Conservation (phyloP, 2,113 vertebrate species). For the Lanius collurio region DNA sequence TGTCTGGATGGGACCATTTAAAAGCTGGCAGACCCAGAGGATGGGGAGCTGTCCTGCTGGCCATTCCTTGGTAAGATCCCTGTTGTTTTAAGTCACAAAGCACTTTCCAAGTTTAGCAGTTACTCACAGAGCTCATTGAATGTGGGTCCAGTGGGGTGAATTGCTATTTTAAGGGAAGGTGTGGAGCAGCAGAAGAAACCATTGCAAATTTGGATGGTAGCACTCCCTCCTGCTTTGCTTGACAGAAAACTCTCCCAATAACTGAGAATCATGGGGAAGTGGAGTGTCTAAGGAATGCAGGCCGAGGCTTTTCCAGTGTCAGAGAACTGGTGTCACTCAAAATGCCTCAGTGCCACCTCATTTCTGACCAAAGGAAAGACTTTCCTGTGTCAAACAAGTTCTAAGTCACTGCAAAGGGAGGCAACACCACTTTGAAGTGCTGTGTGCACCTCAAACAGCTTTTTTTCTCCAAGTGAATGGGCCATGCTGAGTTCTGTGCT, state of each 20-base stretch:
- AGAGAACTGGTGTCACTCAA: background rate
- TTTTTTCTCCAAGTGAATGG: background rate
- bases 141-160: background rate
- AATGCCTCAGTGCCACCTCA: background rate
- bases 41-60: background rate
- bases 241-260: background rate
- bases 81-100: background rate
- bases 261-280: background rate
- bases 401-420: background rate
- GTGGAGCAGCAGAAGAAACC: background rate
- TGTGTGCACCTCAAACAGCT: background rate
- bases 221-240: background rate
- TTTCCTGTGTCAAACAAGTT: background rate
- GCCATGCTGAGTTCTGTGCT: background rate
- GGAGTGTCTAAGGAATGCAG: background rate
- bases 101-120: background rate
- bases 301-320: background rate
- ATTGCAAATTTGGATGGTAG: background rate
- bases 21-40: background rate
- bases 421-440: background rate
- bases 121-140: background rate
- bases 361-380: background rate
- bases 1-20: background rate
- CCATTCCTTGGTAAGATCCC: background rate
- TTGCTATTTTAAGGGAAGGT: background rate